Evolutionary conservation across 2,113 vertebrate genomes (phyloP), one percentile per base, ranked within the genome.

Genomic region (Strigops habroptila): DNA sequence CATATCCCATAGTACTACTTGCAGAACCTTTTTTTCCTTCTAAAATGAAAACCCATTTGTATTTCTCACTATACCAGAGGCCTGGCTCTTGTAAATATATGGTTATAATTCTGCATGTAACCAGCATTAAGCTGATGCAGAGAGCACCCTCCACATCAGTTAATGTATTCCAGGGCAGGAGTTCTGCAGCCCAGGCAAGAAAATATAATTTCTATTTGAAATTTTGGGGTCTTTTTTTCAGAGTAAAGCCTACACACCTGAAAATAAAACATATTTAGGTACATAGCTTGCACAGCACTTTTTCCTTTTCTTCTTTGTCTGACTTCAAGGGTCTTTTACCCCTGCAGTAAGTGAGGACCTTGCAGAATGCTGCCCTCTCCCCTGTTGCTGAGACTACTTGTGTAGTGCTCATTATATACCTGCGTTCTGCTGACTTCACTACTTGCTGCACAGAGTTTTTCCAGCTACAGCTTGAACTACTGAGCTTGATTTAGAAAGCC

Each of bases 401-500:
- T n/a, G 8, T 2, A 33, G 18, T 35, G 67, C 59, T 84, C 35
- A 21, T 78, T 49, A 30, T 6, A 85, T 2, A 44, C 13, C 70
- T 67, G 2, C 49, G 63, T 51, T 74, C 33, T 69, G 63, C 64
- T 59, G 22, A 53, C 11, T 82, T 88, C 68, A 37, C 15, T 19
- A 2, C 46, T 53, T 69, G 39, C 75, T 88, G 79, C 55, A 86
- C 31, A 65, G 43, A 84, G 27, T 53, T 76, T 60, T 91, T 59
- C 71, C 88, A 91, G 43, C 59, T 30, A 74, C 0, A 69, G 37
- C 59, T 92, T 62, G 76, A 94, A 33, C 15, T 30, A 46, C 76
- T 8, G 43, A 71, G 46, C 55, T 93, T 67, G 55, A 64, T 83
- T 80, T 88, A 55, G 57, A 91, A 96, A 90, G 43, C 51, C 90